These are phyloP conservation scores for Cotesia congregata DNA, from an alignment of 2,888 invertebrate genomes.

Conservation along the genomic window DNA sequence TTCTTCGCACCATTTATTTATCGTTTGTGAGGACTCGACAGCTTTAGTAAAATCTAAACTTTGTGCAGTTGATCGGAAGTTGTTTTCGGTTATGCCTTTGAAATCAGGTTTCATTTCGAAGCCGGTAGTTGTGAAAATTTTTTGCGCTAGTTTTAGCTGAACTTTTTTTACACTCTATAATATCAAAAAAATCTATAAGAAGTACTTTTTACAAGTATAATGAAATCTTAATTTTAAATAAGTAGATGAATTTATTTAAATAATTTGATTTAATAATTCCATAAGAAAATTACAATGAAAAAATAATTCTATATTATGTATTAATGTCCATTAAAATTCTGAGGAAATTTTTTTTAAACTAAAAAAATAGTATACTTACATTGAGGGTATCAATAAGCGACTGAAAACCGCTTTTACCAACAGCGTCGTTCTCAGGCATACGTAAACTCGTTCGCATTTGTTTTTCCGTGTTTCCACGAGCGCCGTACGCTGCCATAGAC, in stretches of 20 bases:
- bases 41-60: conserved; percentile 75
- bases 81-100: conserved; percentile 73
- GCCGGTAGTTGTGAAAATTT: conserved; percentile 76
- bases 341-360: background rate
- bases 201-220: background rate
- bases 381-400: conserved; percentile 55
- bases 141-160: conserved; percentile 80
- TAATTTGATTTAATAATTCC: no score
- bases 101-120: conserved; percentile 72
- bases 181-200: background rate
- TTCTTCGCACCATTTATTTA: conserved; percentile 85
- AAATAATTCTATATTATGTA: no score
- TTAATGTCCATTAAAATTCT: no score
- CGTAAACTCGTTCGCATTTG: conserved; percentile 56
- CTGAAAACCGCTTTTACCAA: conserved; percentile 52
- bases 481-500: conserved; percentile 61
- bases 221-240: background rate
- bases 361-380: conserved; percentile 48
- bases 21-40: conserved; percentile 71
- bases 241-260: background rate
- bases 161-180: conserved; percentile 71
- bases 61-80: conserved; percentile 78
- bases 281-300: no score
- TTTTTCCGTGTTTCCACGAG: conserved; percentile 56
- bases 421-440: conserved; percentile 51